phyloP scores from a whole-genome alignment of 2,797 vertebrate species.

The Podarcis lilfordi region DNA sequence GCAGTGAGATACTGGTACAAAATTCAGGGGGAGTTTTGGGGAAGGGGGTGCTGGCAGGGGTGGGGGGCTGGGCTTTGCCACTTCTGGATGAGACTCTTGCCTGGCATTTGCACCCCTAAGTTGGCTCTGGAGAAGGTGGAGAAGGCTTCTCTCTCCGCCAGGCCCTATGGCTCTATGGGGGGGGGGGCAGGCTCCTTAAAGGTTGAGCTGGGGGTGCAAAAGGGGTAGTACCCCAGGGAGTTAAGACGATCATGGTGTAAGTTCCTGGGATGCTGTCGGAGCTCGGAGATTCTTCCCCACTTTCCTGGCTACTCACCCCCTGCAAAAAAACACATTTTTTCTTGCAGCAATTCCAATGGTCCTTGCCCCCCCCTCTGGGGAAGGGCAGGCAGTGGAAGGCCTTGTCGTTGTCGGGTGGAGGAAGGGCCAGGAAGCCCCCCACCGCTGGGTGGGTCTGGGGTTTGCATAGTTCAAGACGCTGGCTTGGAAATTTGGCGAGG shows the following conservation, averaged over 20 bases:
- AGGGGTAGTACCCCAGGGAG: not conserved
- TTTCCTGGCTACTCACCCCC: not conserved
- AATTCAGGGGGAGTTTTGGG: not conserved
- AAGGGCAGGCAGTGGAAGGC: not conserved
- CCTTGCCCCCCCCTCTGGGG: too few species aligned
- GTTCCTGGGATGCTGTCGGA: not conserved
- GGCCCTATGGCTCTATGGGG: too few species aligned
- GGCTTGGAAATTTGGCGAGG: not conserved
- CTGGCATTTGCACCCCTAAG: too few species aligned
- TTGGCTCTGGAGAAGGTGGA: too few species aligned
- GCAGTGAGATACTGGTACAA: slow-evolving; percentile 7
- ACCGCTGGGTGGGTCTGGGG: not conserved
- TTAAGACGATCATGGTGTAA: not conserved
- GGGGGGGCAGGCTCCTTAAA: not conserved
- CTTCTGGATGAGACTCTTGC: too few species aligned
- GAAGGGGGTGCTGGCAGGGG: not conserved
- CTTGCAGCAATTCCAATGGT: not conserved
- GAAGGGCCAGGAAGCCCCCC: not conserved
- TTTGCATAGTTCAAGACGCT: slow-evolving; percentile 26
- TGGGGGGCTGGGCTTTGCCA: not conserved
- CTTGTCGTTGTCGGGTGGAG: not conserved
- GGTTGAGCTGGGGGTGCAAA: not conserved
- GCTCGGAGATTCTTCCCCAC: fast-evolving
- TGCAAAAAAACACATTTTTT: not conserved
- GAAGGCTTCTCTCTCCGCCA: too few species aligned